These are phyloP conservation scores for Neoitamus cyanurus DNA, from an alignment of 2,888 invertebrate genomes.

Conservation along the genomic window DNA sequence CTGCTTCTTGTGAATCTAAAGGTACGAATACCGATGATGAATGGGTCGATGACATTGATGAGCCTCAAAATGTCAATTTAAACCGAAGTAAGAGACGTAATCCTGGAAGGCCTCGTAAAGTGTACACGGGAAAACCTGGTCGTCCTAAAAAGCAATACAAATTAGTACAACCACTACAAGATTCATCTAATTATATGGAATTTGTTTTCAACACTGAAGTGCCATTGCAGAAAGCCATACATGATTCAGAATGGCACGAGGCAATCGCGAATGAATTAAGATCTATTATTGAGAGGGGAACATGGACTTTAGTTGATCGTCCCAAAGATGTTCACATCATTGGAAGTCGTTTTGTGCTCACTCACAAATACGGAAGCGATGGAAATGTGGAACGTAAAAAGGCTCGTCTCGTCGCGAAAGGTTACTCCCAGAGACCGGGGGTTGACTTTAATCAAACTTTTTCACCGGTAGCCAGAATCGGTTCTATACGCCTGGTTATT, in stretches of 20 bases:
- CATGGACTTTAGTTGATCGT: constrained; percentile 43
- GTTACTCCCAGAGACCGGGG: background rate
- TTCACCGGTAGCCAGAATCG: background rate
- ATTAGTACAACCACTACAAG: background rate
- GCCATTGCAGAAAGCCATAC: background rate
- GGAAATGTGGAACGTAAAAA: background rate
- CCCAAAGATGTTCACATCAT: background rate
- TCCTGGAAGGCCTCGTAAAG: constrained; percentile 48
- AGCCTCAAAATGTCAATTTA: background rate
- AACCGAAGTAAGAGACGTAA: background rate
- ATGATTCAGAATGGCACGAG: constrained; percentile 47
- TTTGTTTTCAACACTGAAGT: background rate
- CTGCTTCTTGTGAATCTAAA: background rate
- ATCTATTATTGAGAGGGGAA: constrained; percentile 51
- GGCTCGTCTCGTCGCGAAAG: constrained; percentile 19
- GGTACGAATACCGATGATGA: background rate
- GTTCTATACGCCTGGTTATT: background rate
- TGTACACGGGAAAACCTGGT: constrained; percentile 51
- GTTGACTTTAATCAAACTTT: constrained; percentile 5
- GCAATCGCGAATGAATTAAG: constrained; percentile 52
- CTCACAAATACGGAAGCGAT: background rate
- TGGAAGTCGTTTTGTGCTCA: constrained; percentile 28
- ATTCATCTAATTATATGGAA: background rate
- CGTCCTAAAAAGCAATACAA: constrained; percentile 52
- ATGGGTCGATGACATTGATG: background rate